Base-by-base conservation (phyloP, 1,140 invertebrate genomes). In the Macrosteles quadrilineatus region DNA sequence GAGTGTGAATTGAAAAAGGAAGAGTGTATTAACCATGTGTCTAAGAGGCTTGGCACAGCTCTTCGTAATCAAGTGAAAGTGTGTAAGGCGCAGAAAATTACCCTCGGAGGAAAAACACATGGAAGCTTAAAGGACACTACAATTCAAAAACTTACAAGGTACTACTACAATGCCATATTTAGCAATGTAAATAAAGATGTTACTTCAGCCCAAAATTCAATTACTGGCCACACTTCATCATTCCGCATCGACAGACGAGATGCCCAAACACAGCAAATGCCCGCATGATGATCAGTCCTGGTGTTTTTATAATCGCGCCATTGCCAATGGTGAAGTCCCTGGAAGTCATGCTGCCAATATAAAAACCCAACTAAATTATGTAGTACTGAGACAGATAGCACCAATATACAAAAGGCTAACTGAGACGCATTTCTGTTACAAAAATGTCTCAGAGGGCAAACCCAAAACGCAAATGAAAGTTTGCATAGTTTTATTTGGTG, bases 131-230 rank as follows among this genome's bases (percentile, higher is more conserved):
- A 55, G 23, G 50, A 19, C 9, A 6, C 50, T 9, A 55, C 50
- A 17, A 55, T 55, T 11, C 4, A 55, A 17, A 55, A 55, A 25
- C 19, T 55, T 25, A 55, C 50, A 11, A 55, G 19, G 23, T 55
- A 55, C 19, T 55, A 55, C 19, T 19, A 25, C 50, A 55, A 55
- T 55, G 50, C 50, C 19, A 55, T 55, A 55, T 17, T 55, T 19
- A 55, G 23, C 23, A 55, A 55, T 21, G 9, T 55, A 9, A 40
- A 40, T 40, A 40, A 40, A 17, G 36, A 40, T 40, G 36, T 9
- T 9, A 40, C 36, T 40, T 40, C 17, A 17, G 36, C 17, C 36
- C 6, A 40, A 40, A 40, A 6, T 6, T 40, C 36, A 40, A 40
- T n/a, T 40, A 40, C 36, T 40, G 36, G 36, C 36, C 36, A 40